Evolutionary conservation across 2,113 vertebrate genomes (phyloP), one percentile per base, ranked within the genome.

Genomic region (Oreochromis aureus): DNA sequence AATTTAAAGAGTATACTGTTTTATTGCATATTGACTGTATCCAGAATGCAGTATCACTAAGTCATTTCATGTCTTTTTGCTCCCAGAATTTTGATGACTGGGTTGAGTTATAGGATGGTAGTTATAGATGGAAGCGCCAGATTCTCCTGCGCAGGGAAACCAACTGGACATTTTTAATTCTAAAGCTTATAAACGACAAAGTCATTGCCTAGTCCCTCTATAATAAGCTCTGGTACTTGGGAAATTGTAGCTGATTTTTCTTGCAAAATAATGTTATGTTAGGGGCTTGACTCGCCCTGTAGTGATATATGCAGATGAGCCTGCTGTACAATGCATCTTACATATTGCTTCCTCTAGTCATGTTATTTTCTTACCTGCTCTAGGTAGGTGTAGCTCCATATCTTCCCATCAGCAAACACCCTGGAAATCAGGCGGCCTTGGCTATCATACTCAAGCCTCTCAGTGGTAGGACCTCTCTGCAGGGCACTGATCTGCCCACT

Each of bases 341-440:
- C 36, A 81, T 76, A 56, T 46, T 58, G 32, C 81, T 51, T 86
- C 71, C 58, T 73, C 48, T 32, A 76, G 2, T 66, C 46, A 51
- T 61, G 71, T 48, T 73, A 81, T 90, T 91, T 90, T 39, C 93
- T 95, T 90, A 99, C 99, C 98, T 99, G 98, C 95, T 99, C 99
- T 86, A 99, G 92, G 89, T 99, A 99, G 0, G 98, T 99, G 96
- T 99, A 99, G 88, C 98, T 99, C 99, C 99, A 99, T 1, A 97
- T 99, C 96, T 99, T 99, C 16, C 98, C 98, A 86, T 99, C 98
- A 12, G 98, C 98, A 90, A 99, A 99, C 90, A 98, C 97, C 82
- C 98, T 96, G 27, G 98, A 98, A 18, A 98, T 97, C 55, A 99
- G 96, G 27, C 98, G 97, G 18, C 98, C 98, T 90, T 99, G 98